Evolutionary conservation across 2,113 vertebrate genomes (phyloP).

Genomic region (Coptodon rendalli): DNA sequence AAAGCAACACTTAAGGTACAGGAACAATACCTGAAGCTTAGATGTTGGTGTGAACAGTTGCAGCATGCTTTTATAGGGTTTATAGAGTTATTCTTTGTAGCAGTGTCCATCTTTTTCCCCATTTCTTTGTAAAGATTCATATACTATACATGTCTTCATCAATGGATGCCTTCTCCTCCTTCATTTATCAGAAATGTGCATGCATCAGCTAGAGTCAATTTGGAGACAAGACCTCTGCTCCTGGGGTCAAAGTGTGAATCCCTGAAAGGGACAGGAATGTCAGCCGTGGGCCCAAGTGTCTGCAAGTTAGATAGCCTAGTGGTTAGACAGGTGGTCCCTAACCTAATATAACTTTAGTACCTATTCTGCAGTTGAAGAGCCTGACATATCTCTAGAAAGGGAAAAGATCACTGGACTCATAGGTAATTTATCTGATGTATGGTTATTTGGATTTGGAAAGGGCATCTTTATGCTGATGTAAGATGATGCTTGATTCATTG

Average conservation of each 20-base stretch:
- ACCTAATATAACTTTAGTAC: background rate
- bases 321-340: background rate
- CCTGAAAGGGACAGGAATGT: background rate
- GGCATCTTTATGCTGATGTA: background rate
- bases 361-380: background rate
- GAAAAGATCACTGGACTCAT: background rate
- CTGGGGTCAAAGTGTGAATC: conserved; percentile 15
- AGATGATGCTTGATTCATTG: background rate
- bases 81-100: background rate
- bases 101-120: background rate
- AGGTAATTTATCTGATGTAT: background rate
- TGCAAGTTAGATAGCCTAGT: background rate
- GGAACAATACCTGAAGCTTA: background rate
- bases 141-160: conserved; percentile 7
- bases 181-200: conserved; percentile 29
- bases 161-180: background rate
- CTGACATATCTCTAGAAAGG: background rate
- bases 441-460: background rate
- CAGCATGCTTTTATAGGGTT: background rate
- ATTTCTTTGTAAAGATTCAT: background rate
- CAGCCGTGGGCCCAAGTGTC: background rate
- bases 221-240: conserved; percentile 10
- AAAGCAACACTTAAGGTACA: background rate
- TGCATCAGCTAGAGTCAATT: background rate
- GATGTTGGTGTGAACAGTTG: background rate